Percentiles rank a stretch among this genome's conserved stretches.
These are phyloP conservation scores for Apostichopus parvimensis DNA, from an alignment of 35 echinoderm and acorn worm species.

Conservation along the genomic window DNA sequence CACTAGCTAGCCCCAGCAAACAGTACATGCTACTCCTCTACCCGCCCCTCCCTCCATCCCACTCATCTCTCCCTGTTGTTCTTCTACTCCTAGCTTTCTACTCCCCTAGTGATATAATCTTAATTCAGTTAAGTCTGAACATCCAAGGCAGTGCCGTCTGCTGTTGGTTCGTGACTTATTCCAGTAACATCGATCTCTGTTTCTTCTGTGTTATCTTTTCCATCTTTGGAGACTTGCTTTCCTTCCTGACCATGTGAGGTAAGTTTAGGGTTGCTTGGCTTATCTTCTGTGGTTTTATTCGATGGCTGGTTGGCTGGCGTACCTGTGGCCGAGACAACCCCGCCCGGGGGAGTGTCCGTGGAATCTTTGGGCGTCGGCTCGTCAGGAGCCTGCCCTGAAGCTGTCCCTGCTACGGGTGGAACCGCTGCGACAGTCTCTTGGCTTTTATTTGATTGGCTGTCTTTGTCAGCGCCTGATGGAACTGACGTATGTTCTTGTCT, in stretches of 20 bases:
- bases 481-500: neutral
- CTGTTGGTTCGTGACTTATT: slow-evolving; percentile 1
- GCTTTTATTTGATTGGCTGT: neutral
- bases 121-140: too few relatives aligned
- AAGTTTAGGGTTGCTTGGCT: neutral
- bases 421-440: neutral
- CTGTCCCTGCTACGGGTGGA: neutral
- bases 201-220: neutral
- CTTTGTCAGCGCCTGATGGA: neutral
- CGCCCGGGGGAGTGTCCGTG: too few relatives aligned
- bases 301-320: neutral
- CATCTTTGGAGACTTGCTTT: neutral
- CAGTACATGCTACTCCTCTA: neutral
- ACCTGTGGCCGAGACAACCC: too few relatives aligned
- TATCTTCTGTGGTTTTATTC: neutral
- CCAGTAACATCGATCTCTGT: slow-evolving; percentile 24
- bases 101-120: too few relatives aligned
- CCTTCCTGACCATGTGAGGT: neutral
- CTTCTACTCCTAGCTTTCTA: too few relatives aligned
- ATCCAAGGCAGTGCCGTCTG: neutral
- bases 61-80: neutral
- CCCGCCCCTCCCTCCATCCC: too few relatives aligned
- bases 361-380: neutral
- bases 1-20: neutral
- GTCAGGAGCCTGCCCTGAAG: neutral